phyloP scores from a whole-genome alignment of 2,113 vertebrate species.

The Numida meleagris region DNA sequence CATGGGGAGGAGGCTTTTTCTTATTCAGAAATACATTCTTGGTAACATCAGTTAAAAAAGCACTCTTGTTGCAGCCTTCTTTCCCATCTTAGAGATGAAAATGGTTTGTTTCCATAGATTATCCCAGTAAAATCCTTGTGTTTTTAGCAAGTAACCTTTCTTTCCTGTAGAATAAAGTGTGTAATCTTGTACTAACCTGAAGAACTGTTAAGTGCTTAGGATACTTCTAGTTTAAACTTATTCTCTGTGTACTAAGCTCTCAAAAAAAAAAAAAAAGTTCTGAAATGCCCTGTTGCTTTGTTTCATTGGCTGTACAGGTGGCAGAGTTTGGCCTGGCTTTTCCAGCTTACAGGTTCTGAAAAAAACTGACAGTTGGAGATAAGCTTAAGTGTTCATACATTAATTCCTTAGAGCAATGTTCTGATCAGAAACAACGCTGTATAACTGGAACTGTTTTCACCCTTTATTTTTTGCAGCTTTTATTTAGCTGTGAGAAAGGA shows the following conservation, averaged over 20 bases:
- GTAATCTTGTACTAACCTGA: neutral
- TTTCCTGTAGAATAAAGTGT: neutral
- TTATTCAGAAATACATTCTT: neutral
- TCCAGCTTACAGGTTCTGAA: neutral
- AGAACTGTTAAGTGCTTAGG: neutral
- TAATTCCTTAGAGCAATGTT: neutral
- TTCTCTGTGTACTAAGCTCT: neutral
- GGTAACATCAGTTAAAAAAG: neutral
- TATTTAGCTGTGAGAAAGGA: slow-evolving; percentile 89
- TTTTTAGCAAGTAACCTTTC: neutral
- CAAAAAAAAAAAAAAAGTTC: neutral
- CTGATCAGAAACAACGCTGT: neutral
- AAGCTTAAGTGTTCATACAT: neutral
- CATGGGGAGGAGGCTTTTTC: neutral
- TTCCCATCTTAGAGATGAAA: neutral
- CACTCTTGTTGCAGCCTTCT: neutral
- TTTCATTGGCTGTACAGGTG: neutral
- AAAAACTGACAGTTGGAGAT: neutral
- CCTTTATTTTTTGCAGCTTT: slow-evolving; percentile 81
- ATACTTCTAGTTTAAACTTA: neutral
- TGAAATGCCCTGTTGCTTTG: neutral
- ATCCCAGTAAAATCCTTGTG: neutral
- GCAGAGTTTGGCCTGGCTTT: neutral
- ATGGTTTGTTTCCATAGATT: neutral
- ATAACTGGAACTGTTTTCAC: neutral